Evolutionary conservation across 2,113 vertebrate genomes (phyloP), one percentile per base, ranked within the genome.

Genomic region (Halichoeres trimaculatus): DNA sequence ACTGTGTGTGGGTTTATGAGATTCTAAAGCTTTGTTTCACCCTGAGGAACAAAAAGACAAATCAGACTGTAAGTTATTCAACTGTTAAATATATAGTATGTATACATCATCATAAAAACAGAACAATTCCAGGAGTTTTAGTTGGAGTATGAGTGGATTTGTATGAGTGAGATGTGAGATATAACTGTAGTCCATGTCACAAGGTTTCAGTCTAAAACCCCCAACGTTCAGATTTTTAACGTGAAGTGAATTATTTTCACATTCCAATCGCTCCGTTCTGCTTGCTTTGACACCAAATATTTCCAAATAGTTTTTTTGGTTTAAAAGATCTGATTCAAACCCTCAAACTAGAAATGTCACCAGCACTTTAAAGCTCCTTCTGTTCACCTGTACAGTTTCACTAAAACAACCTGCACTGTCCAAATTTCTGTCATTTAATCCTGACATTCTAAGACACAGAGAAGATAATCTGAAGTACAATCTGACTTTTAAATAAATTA

Each of bases 31-130:
- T 90, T 77, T 41, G 73, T 76, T 85, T 90, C 70, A 87, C 88
- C 92, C 93, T 91, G 90, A 93, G 90, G 73, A 91, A 90, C 88
- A 83, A 78, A 84, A 92, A 81, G 24, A 76, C 65, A 74, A 78
- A 86, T 89, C 26, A 70, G 55, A 86, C 81, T 80, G 70, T 30
- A 63, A 84, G 50, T 64, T 69, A n/a, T 35, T 24, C 6, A 73
- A 43, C 41, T 48, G 23, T 82, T 84, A 55, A 76, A 78, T 59
- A 81, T 70, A 59, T 8, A n/a, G 17, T 72, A 70, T 67, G 17
- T 77, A 43, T 58, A 61, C 51, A 4, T 70, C 30, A 70, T 68
- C 45, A 48, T 45, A 50, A 65, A 41, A 64, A 55, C 34, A 60
- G 67, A 43, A 68, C 22, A 0, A 26, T 30, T 41, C 23, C 30